Percentiles rank a stretch among this genome's conserved stretches.
Evolutionary conservation across 1,140 invertebrate genomes (phyloP).

Genomic region (Acyrthosiphon pisum): DNA sequence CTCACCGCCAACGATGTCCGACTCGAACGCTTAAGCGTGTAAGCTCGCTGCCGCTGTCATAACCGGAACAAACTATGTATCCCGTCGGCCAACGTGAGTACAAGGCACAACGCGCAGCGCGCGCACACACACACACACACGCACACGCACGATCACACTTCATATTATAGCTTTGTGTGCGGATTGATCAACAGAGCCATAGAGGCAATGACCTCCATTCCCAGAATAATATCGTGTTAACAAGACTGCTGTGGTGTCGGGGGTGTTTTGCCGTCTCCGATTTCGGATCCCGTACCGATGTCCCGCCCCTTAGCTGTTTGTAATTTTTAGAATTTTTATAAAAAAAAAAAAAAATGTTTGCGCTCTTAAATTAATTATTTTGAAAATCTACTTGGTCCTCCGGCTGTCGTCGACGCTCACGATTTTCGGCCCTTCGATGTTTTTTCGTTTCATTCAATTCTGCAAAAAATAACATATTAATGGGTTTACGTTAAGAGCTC

Average conservation of each 20-base stretch:
- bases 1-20: not conserved
- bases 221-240: constrained; percentile 15
- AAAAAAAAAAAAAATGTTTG: not conserved
- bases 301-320: not conserved
- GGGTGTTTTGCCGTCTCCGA: not conserved
- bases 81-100: constrained; percentile 69
- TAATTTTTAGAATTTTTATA: not conserved
- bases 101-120: not conserved
- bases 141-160: not conserved
- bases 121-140: not conserved
- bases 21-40: not conserved
- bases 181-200: constrained; percentile 43
- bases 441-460: not conserved
- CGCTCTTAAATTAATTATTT: not conserved
- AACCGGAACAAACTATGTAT: constrained; percentile 64
- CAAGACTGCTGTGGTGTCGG: not conserved
- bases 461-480: not conserved
- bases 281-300: not conserved
- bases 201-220: constrained; percentile 57
- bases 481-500: not conserved
- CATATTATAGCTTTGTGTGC: constrained; percentile 32
- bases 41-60: not conserved
- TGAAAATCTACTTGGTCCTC: not conserved
- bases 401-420: not conserved
- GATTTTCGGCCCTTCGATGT: not conserved